Conservation (phyloP, 2,888 invertebrate species). For the Ryuthela nishihirai region DNA sequence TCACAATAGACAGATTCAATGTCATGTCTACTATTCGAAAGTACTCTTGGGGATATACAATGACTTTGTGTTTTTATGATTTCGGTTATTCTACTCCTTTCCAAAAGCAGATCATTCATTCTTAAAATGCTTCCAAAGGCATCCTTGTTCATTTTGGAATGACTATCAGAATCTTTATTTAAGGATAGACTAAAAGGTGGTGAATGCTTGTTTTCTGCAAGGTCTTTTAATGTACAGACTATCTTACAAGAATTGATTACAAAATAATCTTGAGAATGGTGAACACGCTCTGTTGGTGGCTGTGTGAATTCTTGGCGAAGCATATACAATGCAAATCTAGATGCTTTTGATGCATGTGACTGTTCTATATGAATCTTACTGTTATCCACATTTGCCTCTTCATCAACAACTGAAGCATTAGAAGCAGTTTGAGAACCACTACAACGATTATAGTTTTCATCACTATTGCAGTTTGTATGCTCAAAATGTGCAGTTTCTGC, state of each 20-base stretch:
- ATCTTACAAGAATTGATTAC: conserved; percentile 33
- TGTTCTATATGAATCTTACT: neutral
- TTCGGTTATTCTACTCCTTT: neutral
- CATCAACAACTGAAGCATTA: neutral
- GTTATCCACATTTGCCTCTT: neutral
- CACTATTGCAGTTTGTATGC: too few species aligned
- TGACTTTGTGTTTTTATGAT: neutral
- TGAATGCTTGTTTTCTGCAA: too few species aligned
- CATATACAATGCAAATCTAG: conserved; percentile 33
- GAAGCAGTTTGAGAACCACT: neutral
- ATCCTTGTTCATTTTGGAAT: too few species aligned
- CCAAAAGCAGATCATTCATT: neutral
- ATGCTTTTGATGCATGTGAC: conserved; percentile 16
- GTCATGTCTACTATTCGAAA: too few species aligned
- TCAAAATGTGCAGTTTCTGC: too few species aligned
- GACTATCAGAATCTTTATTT: too few species aligned
- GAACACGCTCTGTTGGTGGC: conserved; percentile 11
- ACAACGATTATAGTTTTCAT: neutral
- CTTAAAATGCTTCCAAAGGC: too few species aligned
- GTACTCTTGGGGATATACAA: neutral
- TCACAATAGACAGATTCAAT: conserved; percentile 2
- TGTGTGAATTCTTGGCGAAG: conserved; percentile 28
- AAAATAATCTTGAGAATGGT: conserved; percentile 37
- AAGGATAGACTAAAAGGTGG: too few species aligned
- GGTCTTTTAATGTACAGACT: conserved; percentile 11